Evolutionary conservation across 1,140 invertebrate genomes (phyloP).

Genomic region (Euwallacea similis): DNA sequence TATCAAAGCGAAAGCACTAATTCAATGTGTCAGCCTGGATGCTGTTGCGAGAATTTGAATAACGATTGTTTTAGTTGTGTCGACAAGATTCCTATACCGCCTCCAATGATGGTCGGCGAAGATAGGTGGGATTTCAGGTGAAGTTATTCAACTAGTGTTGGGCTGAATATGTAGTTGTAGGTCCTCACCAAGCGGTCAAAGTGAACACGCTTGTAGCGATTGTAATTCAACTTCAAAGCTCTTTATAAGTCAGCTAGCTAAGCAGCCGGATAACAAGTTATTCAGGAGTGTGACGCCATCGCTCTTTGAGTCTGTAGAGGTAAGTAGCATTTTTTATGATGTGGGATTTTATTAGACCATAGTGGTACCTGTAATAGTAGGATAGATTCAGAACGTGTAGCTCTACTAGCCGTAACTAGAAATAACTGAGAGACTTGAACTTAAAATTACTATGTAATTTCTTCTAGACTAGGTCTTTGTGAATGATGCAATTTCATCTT

Average conservation of each 20-base stretch:
- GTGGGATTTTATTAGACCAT: neutral
- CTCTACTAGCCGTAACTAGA: no score
- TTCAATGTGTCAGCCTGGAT: conserved; percentile 63
- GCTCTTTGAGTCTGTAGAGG: conserved; percentile 51
- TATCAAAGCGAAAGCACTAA: conserved; percentile 52
- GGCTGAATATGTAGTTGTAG: conserved; percentile 44
- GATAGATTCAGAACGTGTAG: no score
- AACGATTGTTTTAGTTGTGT: conserved; percentile 63
- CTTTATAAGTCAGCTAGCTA: conserved; percentile 50
- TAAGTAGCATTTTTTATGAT: conserved; percentile 21
- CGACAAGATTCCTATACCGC: conserved; percentile 50
- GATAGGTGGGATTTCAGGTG: conserved; percentile 52
- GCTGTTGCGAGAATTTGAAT: conserved; percentile 62
- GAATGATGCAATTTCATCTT: no score
- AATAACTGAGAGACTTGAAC: no score
- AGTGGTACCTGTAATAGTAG: neutral
- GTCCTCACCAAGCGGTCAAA: conserved; percentile 81
- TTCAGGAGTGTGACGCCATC: conserved; percentile 50
- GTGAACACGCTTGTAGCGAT: conserved; percentile 67
- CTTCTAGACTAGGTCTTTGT: no score
- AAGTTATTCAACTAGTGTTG: no score
- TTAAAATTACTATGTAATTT: no score
- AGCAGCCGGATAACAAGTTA: conserved; percentile 48
- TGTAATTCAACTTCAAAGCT: conserved; percentile 57
- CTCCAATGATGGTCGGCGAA: conserved; percentile 55